A percentile compares a stretch with the other conserved stretches of the same genome.
phyloP scores from a whole-genome alignment of 2,797 vertebrate species.

The Chloroceryle inda region DNA sequence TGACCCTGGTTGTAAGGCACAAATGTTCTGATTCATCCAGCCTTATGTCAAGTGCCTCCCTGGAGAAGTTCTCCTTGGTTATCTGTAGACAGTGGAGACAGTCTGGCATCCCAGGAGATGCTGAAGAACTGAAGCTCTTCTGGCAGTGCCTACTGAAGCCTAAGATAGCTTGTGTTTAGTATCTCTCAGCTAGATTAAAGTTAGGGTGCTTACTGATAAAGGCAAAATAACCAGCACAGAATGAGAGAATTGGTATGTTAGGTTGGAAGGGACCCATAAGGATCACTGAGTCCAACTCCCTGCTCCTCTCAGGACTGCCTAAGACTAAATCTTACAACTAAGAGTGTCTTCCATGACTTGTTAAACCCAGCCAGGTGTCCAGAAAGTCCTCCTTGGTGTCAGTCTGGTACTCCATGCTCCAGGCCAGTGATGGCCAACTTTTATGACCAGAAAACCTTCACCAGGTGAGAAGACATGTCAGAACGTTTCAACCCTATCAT shows the following conservation, averaged over 20 bases:
- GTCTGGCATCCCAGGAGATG: not conserved
- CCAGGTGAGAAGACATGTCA: not conserved
- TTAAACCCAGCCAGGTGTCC: not conserved
- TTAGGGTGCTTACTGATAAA: not conserved
- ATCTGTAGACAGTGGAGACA: not conserved
- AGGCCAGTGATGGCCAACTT: not conserved
- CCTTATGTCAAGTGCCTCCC: not conserved
- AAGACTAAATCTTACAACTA: not conserved
- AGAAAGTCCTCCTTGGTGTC: not conserved
- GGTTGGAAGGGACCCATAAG: not conserved
- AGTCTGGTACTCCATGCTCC: not conserved
- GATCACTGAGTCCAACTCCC: not conserved
- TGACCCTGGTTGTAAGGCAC: not conserved
- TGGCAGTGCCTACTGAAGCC: not conserved
- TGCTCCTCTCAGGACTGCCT: not conserved
- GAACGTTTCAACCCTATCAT: not conserved
- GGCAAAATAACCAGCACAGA: not conserved
- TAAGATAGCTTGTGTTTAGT: not conserved
- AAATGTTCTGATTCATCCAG: not conserved
- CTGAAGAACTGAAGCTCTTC: not conserved
- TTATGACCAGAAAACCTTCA: not conserved
- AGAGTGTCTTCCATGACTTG: fast-evolving
- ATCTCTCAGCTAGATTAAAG: not conserved
- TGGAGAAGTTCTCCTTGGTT: not conserved
- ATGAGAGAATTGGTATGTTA: not conserved